These are phyloP conservation scores for Tolmerus cingulatus DNA, from an alignment of 2,888 invertebrate species.

Conservation along the genomic window DNA sequence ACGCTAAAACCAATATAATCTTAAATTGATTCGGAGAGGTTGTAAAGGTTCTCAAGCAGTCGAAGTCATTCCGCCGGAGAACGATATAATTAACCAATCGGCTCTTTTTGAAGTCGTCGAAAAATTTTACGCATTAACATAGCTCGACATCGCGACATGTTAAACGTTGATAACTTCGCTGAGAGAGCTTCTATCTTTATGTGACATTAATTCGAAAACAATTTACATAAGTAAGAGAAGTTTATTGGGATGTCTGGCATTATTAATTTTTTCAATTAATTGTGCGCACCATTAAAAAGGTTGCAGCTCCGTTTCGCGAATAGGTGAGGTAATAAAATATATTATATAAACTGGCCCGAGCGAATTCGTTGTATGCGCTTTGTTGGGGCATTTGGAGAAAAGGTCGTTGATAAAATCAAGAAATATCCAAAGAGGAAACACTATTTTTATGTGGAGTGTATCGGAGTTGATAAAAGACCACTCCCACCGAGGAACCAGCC, in stretches of 20 bases:
- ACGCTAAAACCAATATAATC: slow-evolving; percentile 43
- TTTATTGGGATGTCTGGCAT: slow-evolving; percentile 22
- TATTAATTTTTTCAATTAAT: slow-evolving; percentile 40
- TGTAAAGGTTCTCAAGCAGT: neutral
- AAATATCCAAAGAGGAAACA: slow-evolving; percentile 5
- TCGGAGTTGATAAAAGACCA: slow-evolving; percentile 15
- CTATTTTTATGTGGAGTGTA: neutral
- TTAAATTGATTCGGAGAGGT: slow-evolving; percentile 12
- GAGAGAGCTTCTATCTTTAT: slow-evolving; percentile 29
- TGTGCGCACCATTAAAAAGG: neutral
- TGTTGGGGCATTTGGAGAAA: neutral
- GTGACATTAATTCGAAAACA: slow-evolving; percentile 42
- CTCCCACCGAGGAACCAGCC: slow-evolving; percentile 3
- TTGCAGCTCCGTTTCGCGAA: neutral
- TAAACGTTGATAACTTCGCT: slow-evolving; percentile 1
- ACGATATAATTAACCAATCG: slow-evolving; percentile 42
- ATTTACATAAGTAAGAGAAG: slow-evolving; percentile 42
- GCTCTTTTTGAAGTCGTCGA: slow-evolving; percentile 22
- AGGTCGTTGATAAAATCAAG: neutral
- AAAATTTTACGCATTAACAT: slow-evolving; percentile 36
- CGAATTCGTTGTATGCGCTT: neutral
- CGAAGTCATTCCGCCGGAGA: slow-evolving; percentile 15
- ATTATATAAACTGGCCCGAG: neutral
- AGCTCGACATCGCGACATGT: slow-evolving; percentile 30
- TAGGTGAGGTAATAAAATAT: neutral